These are phyloP conservation scores for Therioaphis trifolii DNA, from an alignment of 2,888 invertebrate genomes.

Conservation along the genomic window DNA sequence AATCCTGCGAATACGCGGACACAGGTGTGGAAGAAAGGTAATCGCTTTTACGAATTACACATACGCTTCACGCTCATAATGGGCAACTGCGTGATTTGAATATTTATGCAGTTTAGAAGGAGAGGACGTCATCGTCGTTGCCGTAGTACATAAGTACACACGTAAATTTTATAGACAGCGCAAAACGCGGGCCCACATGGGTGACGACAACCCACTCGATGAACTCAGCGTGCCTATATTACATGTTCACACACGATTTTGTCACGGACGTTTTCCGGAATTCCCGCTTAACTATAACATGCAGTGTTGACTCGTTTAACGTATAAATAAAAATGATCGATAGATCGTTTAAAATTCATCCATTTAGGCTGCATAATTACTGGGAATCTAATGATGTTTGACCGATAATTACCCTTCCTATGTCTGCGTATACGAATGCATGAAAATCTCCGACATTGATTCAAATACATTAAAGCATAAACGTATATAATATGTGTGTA, in stretches of 20 bases:
- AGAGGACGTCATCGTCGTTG: slow-evolving; percentile 1
- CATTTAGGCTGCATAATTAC: too few species aligned
- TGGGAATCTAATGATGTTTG: too few species aligned
- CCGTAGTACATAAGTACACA: not conserved
- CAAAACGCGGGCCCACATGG: not conserved
- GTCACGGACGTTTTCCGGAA: not conserved
- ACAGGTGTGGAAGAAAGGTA: slow-evolving; percentile 13
- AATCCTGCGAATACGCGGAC: not conserved
- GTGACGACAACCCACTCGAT: slow-evolving; percentile 26
- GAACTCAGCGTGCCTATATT: not conserved
- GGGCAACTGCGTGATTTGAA: slow-evolving; percentile 21
- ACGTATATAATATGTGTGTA: too few species aligned
- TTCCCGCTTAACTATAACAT: too few species aligned
- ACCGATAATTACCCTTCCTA: too few species aligned
- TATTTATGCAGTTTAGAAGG: slow-evolving; percentile 26
- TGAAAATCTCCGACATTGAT: too few species aligned
- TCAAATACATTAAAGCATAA: too few species aligned
- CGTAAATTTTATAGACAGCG: too few species aligned
- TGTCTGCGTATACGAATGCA: too few species aligned
- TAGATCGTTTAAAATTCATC: too few species aligned
- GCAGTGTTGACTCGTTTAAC: too few species aligned
- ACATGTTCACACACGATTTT: not conserved
- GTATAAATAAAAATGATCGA: too few species aligned
- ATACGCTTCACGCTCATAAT: slow-evolving; percentile 15
- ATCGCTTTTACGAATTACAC: slow-evolving; percentile 28